phyloP scores from a whole-genome alignment of 2,888 invertebrate genomes.

The Acanthosepion esculentum region DNA sequence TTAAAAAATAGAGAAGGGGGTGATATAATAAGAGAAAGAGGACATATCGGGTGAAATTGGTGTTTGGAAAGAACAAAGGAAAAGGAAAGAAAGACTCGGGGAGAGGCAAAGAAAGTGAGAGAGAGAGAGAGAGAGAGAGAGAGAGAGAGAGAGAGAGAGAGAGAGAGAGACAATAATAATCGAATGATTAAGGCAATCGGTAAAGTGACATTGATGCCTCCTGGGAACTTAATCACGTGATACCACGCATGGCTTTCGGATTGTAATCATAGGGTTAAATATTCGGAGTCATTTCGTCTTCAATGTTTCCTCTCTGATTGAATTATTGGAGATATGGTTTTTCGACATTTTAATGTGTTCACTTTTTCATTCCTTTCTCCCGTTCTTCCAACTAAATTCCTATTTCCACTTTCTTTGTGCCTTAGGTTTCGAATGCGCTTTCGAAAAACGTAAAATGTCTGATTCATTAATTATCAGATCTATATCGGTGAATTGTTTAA shows the following conservation, averaged over 20 bases:
- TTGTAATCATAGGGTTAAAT: not conserved
- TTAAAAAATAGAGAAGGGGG: no score
- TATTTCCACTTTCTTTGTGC: not conserved
- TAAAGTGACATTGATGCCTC: not conserved
- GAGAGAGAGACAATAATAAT: not conserved
- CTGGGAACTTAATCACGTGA: not conserved
- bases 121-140: not conserved
- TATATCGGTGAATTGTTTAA: constrained; percentile 23
- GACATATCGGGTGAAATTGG: no score
- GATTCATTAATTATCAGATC: constrained; percentile 12
- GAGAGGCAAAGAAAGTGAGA: not conserved
- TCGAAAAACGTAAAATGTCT: not conserved
- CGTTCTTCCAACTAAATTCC: not conserved
- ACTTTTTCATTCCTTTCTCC: not conserved
- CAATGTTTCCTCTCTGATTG: not conserved
- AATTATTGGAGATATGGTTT: not conserved
- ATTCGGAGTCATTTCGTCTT: not conserved
- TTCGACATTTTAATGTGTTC: not conserved
- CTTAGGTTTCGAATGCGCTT: no score
- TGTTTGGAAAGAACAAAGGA: no score
- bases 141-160: not conserved
- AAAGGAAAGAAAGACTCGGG: not conserved
- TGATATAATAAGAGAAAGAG: no score
- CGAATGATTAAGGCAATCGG: not conserved
- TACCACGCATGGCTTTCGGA: not conserved